Evolutionary conservation across 1,140 invertebrate genomes (phyloP), one percentile per base, ranked within the genome.

Genomic region (Diachasmimorpha longicaudata): DNA sequence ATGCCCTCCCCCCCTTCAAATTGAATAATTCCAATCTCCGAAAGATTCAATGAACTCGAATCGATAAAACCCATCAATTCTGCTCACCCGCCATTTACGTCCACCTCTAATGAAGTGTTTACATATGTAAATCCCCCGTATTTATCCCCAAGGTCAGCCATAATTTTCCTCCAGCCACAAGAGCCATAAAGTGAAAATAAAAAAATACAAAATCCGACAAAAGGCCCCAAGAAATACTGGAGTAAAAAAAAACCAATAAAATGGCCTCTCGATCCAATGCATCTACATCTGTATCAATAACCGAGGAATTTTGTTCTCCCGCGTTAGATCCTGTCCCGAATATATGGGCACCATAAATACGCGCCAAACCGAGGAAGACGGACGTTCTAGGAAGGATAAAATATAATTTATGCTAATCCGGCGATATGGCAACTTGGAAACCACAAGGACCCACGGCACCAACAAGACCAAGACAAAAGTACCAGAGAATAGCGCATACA

Each of bases 391-490:
- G 88, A 89, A 89, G 86, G 86, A 89, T 89, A 89, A 89, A 86
- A 87, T 87, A 83, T 88, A 88, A 89, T 88, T 84, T 89, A 89
- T 89, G 88, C 87, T 88, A 89, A 89, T 88, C 87, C 85, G 81
- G 72, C 70, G 69, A 76, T 76, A 76, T 63, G 74, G 74, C 68
- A n/a, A 68, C 21, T 66, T 73, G 52, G 37, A 52, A 79, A 76
- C 78, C 78, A 81, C 83, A 85, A 81, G 78, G 83, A 79, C 80
- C 82, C 81, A 82, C 82, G 72, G 19, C 1, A 58, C 23, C 25
- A 66, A 21, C 21, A 11, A 14, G 55, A 55, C 52, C 75, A 11
- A 48, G 2, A 58, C 66, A 63, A 74, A 48, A 66, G 55, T 44
- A 68, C 37, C 36, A 52, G 23, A 66, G 58, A 70, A 69, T 42